phyloP scores from a whole-genome alignment of 2,888 invertebrate genomes.

The Bibio marci region DNA sequence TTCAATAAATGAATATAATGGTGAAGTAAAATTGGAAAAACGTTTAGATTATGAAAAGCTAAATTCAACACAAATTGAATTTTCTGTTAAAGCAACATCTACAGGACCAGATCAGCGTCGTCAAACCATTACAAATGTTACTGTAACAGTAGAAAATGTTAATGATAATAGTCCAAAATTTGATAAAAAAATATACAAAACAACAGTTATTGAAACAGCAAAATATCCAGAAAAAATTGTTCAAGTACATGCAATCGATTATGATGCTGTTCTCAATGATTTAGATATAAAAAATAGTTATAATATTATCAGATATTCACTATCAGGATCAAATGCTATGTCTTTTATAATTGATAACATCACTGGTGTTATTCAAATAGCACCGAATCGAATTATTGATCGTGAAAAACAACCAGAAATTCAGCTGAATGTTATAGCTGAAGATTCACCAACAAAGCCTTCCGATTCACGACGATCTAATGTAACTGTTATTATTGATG shows the following conservation, averaged over 20 bases:
- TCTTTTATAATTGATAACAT: constrained; percentile 52
- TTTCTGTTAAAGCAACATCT: constrained; percentile 36
- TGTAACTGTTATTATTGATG: constrained; percentile 46
- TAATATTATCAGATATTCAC: constrained; percentile 49
- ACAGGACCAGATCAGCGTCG: constrained; percentile 24
- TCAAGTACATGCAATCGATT: constrained; percentile 52
- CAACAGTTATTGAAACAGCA: constrained; percentile 49
- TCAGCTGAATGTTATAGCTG: constrained; percentile 51
- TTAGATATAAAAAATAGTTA: constrained; percentile 41
- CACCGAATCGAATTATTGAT: constrained; percentile 48
- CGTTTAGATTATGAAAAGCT: constrained; percentile 62
- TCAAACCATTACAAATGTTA: constrained; percentile 47
- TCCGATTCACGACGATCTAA: constrained; percentile 46
- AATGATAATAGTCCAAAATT: constrained; percentile 67
- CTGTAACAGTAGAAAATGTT: constrained; percentile 51
- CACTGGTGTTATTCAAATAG: constrained; percentile 51
- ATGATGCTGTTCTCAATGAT: constrained; percentile 42
- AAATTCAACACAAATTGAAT: constrained; percentile 36
- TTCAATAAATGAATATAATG: constrained; percentile 46
- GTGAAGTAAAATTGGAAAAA: constrained; percentile 54
- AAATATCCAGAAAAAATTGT: constrained; percentile 47
- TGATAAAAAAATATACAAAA: constrained; percentile 47
- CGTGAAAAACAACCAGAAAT: constrained; percentile 54
- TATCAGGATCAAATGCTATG: constrained; percentile 56
- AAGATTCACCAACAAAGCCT: constrained; percentile 53